Conservation (phyloP, 2,888 invertebrate species). For the Pseudococcus jackbeardsleyi region DNA sequence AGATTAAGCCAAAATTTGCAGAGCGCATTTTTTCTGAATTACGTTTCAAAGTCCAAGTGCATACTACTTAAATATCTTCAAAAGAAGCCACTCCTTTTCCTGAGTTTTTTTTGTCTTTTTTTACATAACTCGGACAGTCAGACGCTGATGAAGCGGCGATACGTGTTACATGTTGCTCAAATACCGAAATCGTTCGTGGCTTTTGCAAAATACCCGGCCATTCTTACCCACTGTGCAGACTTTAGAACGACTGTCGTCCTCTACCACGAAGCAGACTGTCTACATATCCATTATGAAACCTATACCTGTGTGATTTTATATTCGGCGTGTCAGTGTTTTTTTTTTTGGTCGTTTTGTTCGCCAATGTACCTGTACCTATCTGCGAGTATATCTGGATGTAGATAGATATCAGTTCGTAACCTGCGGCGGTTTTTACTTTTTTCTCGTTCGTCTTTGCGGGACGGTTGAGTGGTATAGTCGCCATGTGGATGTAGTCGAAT, state of each 20-base stretch:
- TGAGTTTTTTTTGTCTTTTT: background rate
- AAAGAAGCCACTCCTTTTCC: background rate
- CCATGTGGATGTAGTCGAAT: background rate
- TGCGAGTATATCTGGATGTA: background rate
- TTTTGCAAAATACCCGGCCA: background rate
- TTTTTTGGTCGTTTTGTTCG: background rate
- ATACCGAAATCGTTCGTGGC: background rate
- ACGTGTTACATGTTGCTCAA: background rate
- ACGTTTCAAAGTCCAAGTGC: no score
- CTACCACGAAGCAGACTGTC: constrained; percentile 7
- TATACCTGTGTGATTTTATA: background rate
- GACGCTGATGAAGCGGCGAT: background rate
- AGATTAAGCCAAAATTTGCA: background rate
- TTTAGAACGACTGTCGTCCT: background rate
- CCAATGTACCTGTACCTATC: background rate
- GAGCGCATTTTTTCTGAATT: no score
- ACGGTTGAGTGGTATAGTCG: background rate
- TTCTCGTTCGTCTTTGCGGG: background rate
- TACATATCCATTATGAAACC: background rate
- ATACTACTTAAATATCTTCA: background rate
- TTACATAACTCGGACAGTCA: background rate
- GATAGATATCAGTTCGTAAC: constrained; percentile 32
- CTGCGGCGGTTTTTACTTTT: constrained; percentile 12
- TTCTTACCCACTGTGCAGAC: background rate
- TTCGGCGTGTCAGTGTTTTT: background rate